These are phyloP conservation scores for Drosophila nigrodunni DNA, from an alignment of 1,140 invertebrate genomes.

Conservation along the genomic window DNA sequence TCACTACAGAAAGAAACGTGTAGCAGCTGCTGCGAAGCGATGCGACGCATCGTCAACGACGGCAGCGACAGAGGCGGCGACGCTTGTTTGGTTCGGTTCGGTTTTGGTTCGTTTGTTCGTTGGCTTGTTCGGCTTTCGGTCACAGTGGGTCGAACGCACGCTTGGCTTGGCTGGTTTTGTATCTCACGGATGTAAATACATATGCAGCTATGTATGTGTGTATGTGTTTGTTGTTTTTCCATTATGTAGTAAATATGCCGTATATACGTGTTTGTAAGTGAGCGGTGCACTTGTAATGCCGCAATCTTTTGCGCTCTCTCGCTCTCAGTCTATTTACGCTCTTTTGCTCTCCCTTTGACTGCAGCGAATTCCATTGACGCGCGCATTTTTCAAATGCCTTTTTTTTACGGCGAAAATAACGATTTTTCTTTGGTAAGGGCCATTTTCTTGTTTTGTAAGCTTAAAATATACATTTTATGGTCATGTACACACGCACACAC, in stretches of 20 bases:
- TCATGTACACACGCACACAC: constrained; percentile 48
- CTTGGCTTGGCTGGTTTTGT: constrained; percentile 67
- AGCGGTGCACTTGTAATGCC: constrained; percentile 74
- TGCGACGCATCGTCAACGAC: too few relatives aligned
- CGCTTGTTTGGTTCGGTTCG: constrained; percentile 22
- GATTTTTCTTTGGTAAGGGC: constrained; percentile 64
- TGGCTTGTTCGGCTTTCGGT: constrained; percentile 37
- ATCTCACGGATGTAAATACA: constrained; percentile 69
- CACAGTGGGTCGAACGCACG: constrained; percentile 69
- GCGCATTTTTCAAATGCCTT: constrained; percentile 79
- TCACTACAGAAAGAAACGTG: background rate
- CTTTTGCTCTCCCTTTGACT: constrained; percentile 12
- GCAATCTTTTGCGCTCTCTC: constrained; percentile 39
- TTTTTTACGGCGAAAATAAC: constrained; percentile 80
- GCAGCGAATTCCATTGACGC: constrained; percentile 77
- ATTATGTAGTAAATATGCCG: constrained; percentile 76
- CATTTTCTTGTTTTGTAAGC: constrained; percentile 67
- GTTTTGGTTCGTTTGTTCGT: constrained; percentile 35
- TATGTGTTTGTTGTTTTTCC: constrained; percentile 64
- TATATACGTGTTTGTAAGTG: constrained; percentile 35
- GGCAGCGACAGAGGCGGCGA: background rate
- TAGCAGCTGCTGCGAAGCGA: constrained; percentile 39
- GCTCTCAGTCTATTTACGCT: constrained; percentile 20
- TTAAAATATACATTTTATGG: constrained; percentile 80
- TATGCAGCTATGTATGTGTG: constrained; percentile 35